Base-by-base conservation (phyloP, 2,797 vertebrate genomes). In the Hyperoplus lanceolatus region DNA sequence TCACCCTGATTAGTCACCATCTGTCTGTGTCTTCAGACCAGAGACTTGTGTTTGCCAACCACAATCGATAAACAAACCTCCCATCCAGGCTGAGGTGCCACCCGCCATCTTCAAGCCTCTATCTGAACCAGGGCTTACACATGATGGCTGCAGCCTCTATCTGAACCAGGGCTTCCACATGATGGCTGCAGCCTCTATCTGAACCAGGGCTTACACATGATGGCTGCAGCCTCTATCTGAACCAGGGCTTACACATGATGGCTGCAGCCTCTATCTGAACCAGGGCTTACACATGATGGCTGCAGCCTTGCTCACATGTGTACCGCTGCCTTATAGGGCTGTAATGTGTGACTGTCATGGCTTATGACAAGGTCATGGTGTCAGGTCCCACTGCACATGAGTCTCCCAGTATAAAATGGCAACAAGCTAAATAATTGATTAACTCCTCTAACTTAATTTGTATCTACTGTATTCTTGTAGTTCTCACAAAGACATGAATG, bases 31-130 rank as follows among this genome's bases (percentile, higher is more conserved):
- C 67, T 62, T 65, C 58, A 46, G 67, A 73, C 64, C 53, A 66
- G 63, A 66, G 63, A 80, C 70, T 66, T 61, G 60, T 70, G 57
- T 83, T 72, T 82, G 61, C 75, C 73, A 78, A 80, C 79, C 68
- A 68, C 75, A 75, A 89, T 89, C 77, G 45, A 83, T 76, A 73
- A 71, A 73, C 63, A 76, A 76, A 79, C 21, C 48, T 73, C 59
- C 10, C 8, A 50, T 67, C 2, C 11, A 57, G 60, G 36, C 66
- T 18, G 21, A 69, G 41, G 38, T 43, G 42, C 8, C 18, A 16
- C 7, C 41, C 4, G 11, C 65, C 54, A 50, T 50, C 42, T 58
- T 60, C 39, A 36, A 49, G 64, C 43, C 45, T 45, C 21, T 2
- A n/a, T n/a, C 16, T 48, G 18, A 18, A 61, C 1, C 12, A 29